Evolutionary conservation across 2,888 invertebrate genomes (phyloP).

Genomic region (Parnassius glacialis): DNA sequence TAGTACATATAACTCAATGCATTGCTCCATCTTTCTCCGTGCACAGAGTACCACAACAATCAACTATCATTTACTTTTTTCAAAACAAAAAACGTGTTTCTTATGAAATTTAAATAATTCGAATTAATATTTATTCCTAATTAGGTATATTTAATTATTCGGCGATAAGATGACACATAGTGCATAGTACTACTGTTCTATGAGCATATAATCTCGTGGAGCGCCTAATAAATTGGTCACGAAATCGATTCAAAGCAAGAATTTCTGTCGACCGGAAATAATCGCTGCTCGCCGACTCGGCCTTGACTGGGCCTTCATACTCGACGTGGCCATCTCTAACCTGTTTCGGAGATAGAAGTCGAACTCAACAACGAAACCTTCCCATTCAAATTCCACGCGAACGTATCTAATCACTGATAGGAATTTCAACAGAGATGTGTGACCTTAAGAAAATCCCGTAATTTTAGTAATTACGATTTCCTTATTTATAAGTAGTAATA

Average conservation of each 20-base stretch:
- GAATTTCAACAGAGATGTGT: not conserved
- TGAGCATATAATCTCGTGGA: not conserved
- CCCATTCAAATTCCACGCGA: slow-evolving; percentile 23
- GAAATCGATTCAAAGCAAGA: slow-evolving; percentile 9
- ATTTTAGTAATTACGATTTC: too few species aligned
- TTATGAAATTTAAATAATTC: not conserved
- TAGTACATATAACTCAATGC: too few species aligned
- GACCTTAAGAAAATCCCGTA: too few species aligned
- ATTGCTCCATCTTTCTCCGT: too few species aligned
- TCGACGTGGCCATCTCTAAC: slow-evolving; percentile 31
- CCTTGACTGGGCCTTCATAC: slow-evolving; percentile 37
- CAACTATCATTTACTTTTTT: too few species aligned
- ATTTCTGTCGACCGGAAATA: slow-evolving; percentile 32
- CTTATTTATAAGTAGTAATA: too few species aligned
- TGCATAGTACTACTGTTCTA: not conserved
- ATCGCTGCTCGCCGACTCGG: slow-evolving; percentile 31
- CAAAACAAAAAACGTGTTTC: too few species aligned
- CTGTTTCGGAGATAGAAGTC: slow-evolving; percentile 30
- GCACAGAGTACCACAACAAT: too few species aligned
- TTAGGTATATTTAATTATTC: not conserved
- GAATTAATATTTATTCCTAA: not conserved
- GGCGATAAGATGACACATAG: not conserved
- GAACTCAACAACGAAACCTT: slow-evolving; percentile 5
- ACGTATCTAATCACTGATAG: not conserved
- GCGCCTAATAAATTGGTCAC: slow-evolving; percentile 11